These are phyloP conservation scores for Caenorhabditis briggsae DNA, from an alignment of 1,140 invertebrate genomes.

Conservation along the genomic window DNA sequence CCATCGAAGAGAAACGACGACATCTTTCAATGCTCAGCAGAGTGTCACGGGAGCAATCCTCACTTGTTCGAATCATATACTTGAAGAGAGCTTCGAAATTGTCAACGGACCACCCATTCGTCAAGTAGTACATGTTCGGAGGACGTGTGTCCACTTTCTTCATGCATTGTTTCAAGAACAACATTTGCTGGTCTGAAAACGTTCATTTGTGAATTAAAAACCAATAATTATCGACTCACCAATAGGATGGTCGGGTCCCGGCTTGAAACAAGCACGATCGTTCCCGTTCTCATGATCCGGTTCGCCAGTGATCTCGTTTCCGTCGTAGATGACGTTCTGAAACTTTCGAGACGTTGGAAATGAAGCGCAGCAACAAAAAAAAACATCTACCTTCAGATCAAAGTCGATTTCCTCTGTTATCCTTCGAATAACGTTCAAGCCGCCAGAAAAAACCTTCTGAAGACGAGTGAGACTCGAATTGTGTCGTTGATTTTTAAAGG, in stretches of 20 bases:
- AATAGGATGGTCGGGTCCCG: constrained; percentile 2
- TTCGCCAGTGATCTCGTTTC: constrained; percentile 42
- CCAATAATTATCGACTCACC: background rate
- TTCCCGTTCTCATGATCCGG: constrained; percentile 1
- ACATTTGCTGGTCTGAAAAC: constrained; percentile 22
- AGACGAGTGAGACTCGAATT: too few relatives aligned
- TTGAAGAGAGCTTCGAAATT: constrained; percentile 43
- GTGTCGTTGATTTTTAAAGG: too few relatives aligned
- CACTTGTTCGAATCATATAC: constrained; percentile 13
- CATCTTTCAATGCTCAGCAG: constrained; percentile 25
- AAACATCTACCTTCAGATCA: constrained; percentile 8
- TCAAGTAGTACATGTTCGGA: constrained; percentile 40
- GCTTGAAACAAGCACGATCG: constrained; percentile 45
- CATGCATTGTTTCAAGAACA: constrained; percentile 46
- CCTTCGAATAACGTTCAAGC: constrained; percentile 28
- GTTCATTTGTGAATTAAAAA: background rate
- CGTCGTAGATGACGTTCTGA: constrained; percentile 38
- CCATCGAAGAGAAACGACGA: background rate
- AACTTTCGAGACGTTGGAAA: background rate
- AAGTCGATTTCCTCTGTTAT: constrained; percentile 46
- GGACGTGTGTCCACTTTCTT: constrained; percentile 9
- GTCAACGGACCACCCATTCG: constrained; percentile 7
- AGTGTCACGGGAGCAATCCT: background rate
- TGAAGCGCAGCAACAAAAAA: background rate
- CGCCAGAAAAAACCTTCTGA: constrained; percentile 26